phyloP scores from a whole-genome alignment of 2,888 invertebrate genomes.

The Chrysina gloriosa region DNA sequence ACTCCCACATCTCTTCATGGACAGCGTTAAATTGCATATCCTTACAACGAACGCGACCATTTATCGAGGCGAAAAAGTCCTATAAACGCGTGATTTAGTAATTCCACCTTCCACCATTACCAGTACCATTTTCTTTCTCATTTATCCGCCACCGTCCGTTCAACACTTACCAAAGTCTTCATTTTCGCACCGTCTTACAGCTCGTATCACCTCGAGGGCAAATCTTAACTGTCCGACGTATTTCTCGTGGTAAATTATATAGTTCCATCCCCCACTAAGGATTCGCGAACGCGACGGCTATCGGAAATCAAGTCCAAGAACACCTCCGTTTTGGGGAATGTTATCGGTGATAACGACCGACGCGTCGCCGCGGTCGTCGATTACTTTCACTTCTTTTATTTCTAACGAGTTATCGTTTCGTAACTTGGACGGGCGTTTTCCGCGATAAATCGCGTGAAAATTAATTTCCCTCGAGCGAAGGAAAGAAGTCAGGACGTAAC shows the following conservation, averaged over 20 bases:
- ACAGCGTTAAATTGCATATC: too few species aligned
- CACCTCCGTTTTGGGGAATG: constrained; percentile 27
- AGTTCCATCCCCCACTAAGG: constrained; percentile 51
- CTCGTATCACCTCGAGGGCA: constrained; percentile 47
- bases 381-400: constrained; percentile 41
- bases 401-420: constrained; percentile 21
- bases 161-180: constrained; percentile 49
- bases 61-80: too few species aligned
- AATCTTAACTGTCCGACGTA: constrained; percentile 47
- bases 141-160: not conserved
- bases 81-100: not conserved
- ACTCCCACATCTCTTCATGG: too few species aligned
- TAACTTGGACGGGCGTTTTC: constrained; percentile 28
- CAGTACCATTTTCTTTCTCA: not conserved
- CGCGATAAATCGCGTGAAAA: too few species aligned
- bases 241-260: constrained; percentile 50
- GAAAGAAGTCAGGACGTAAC: too few species aligned
- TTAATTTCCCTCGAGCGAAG: too few species aligned
- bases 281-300: constrained; percentile 11
- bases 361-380: constrained; percentile 10
- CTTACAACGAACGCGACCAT: too few species aligned
- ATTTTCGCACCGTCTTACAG: constrained; percentile 43
- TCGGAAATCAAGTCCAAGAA: constrained; percentile 36
- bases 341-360: constrained; percentile 26
- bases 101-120: not conserved